Evolutionary conservation across 2,113 vertebrate species (phyloP).

Genomic region (Corydoras sp.): DNA sequence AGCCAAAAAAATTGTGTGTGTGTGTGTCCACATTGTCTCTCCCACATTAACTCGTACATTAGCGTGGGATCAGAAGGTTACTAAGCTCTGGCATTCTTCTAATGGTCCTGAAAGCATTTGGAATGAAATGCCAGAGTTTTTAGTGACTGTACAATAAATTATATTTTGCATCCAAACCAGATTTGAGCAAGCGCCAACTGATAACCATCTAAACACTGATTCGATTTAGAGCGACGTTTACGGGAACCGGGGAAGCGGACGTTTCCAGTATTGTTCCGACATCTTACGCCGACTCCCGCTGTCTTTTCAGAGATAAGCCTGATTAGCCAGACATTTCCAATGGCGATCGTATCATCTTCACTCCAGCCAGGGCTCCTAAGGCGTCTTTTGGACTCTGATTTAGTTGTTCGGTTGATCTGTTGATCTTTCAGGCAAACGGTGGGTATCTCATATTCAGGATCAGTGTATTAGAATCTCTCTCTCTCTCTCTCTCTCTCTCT

Average conservation of each 20-base stretch:
- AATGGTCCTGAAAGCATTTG: not conserved
- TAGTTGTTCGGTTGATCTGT: too few species aligned
- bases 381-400: too few species aligned
- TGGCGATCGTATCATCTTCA: too few species aligned
- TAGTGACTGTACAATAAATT: slow-evolving; percentile 12
- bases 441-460: too few species aligned
- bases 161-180: slow-evolving; percentile 10
- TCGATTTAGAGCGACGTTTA: slow-evolving; percentile 11
- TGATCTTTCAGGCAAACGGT: too few species aligned
- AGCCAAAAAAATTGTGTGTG: too few species aligned
- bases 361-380: too few species aligned
- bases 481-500: too few species aligned
- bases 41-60: not conserved
- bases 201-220: slow-evolving; percentile 15
- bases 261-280: not conserved
- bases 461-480: too few species aligned
- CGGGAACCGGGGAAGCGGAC: slow-evolving; percentile 1
- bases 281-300: slow-evolving; percentile 9
- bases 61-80: not conserved
- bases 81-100: not conserved
- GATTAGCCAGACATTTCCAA: slow-evolving; percentile 7
- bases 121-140: not conserved
- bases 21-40: not conserved
- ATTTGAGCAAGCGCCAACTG: not conserved
- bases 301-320: slow-evolving; percentile 4